Conservation (phyloP, 2,797 vertebrate species). For the Pipistrellus kuhlii region DNA sequence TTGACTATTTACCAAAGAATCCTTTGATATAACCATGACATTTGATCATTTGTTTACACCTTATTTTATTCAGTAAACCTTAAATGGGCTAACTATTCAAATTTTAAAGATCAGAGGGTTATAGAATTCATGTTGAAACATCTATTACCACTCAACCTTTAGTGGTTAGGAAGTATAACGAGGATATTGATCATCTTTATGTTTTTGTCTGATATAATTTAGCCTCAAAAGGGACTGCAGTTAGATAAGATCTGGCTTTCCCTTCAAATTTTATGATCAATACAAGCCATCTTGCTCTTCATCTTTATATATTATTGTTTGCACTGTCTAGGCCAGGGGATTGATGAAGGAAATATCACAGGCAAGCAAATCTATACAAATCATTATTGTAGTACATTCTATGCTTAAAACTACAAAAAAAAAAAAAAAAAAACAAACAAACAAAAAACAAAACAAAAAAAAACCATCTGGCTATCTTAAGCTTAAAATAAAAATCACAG, state of each 20-base stretch:
- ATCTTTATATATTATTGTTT: constrained; percentile 10
- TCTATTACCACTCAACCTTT: neutral
- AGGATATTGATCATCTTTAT: constrained; percentile 40
- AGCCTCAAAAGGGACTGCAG: constrained; percentile 11
- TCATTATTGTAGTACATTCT: neutral
- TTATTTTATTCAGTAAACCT: constrained; percentile 46
- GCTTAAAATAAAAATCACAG: constrained; percentile 30
- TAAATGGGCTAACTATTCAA: constrained; percentile 44
- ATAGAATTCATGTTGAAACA: neutral
- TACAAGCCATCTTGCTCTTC: constrained; percentile 24
- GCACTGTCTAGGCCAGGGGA: constrained; percentile 5
- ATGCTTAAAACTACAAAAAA: neutral
- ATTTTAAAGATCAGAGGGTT: constrained; percentile 30
- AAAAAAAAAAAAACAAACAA: no score
- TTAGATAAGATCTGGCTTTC: constrained; percentile 25
- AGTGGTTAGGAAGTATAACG: constrained; percentile 26
- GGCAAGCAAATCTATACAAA: neutral
- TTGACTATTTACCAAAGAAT: constrained; percentile 59
- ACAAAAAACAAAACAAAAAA: no score
- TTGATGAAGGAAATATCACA: neutral
- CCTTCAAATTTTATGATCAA: constrained; percentile 26
- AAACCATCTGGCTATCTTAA: neutral
- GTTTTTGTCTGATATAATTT: constrained; percentile 51
- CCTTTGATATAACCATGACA: constrained; percentile 34
- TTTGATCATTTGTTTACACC: constrained; percentile 49